Evolutionary conservation across 2,113 vertebrate genomes (phyloP), one percentile per base, ranked within the genome.

Genomic region (Pelvicachromis taeniatus): DNA sequence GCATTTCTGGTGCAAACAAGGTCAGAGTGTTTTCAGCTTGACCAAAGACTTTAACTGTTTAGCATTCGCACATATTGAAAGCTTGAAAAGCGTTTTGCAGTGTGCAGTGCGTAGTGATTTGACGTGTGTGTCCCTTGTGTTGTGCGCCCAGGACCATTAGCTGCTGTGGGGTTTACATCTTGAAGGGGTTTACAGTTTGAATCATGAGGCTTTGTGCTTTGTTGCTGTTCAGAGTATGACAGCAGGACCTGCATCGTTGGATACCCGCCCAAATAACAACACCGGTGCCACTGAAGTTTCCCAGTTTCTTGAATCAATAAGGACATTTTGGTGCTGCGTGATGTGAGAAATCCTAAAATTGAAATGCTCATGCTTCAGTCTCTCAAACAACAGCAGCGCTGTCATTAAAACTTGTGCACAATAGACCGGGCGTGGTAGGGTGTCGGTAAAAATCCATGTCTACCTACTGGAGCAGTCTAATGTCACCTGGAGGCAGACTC

Each of bases 351-450:
- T 50, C 4, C 16, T 50, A 50, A 45, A 73, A 73, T 0, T 26
- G n/a, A 70, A 45, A 45, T 45, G 21, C 65, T 45, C 38, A 59
- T 33, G 9, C 9, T 4, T 63, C 1, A 10, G 1, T 38, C 9
- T 63, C 31, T 63, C 19, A n/a, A 35, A 21, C 63, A 70, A 2
- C 63, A 70, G 21, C 21, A 17, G 21, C 14, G 21, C n/a, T 70
- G 26, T 7, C 21, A 11, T 48, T 48, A 70, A 70, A 14, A 70
- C 35, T 6, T 70, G 0, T 23, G 21, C 65, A 2, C 3, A 1
- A 4, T 70, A 0, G n/a, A 68, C 65, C 65, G 6, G 38, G 2
- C 0, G 2, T 4, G 38, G 1, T 0, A 26, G 40, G 14, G 23
- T 9, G 0, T 29, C 0, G 40, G 5, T 45, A 45, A 26, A 2